Percentiles rank a stretch among this genome's conserved stretches.
phyloP scores from a whole-genome alignment of 2,797 vertebrate genomes.

The Sebastes flavidus region DNA sequence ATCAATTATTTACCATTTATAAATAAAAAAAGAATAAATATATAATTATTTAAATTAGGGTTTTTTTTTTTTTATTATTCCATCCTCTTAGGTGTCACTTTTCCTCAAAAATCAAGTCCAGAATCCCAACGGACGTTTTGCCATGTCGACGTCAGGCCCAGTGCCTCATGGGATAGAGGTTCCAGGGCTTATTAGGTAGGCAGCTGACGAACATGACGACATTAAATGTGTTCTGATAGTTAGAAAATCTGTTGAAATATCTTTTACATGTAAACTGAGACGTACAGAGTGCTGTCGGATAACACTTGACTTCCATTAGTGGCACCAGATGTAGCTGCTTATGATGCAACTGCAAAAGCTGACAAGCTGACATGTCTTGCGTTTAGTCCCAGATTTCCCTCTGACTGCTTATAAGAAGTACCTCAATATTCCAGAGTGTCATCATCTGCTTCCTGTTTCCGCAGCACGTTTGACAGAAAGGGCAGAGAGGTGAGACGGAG shows the following conservation, averaged over 20 bases:
- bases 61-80: not conserved
- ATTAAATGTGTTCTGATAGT: not conserved
- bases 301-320: not conserved
- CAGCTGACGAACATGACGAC: not conserved
- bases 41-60: not conserved
- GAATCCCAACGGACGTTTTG: constrained; percentile 75
- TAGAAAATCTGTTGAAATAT: not conserved
- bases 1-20: too few species aligned
- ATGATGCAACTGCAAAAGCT: not conserved
- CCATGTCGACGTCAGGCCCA: constrained; percentile 84
- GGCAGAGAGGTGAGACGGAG: constrained; percentile 84
- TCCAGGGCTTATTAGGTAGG: constrained; percentile 91
- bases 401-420: not conserved
- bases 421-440: constrained; percentile 17
- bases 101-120: constrained; percentile 76
- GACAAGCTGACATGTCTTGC: not conserved
- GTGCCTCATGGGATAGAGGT: constrained; percentile 89
- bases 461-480: constrained; percentile 85
- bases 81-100: constrained; percentile 68
- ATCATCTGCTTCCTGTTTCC: constrained; percentile 33
- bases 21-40: too few species aligned
- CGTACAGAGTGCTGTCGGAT: not conserved
- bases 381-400: not conserved
- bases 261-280: not conserved
- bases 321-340: not conserved